Percentiles rank a stretch among this genome's conserved stretches.
Conservation (phyloP, 37 sponge, comb jelly and placozoan species). For the Amphimedon queenslandica region DNA sequence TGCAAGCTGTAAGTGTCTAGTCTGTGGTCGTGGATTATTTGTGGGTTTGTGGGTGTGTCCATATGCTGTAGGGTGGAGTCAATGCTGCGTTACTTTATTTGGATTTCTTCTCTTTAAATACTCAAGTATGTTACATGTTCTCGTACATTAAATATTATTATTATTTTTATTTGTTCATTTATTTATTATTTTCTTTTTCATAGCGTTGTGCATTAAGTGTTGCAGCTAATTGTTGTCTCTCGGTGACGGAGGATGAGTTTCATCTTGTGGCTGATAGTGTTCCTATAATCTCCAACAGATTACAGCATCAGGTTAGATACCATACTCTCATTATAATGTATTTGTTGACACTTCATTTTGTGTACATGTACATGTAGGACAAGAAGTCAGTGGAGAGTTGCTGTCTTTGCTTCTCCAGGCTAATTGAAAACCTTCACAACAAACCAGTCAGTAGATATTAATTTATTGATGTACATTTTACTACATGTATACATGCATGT, state of each 20-base stretch:
- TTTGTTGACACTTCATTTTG: not conserved
- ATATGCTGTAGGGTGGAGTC: slow-evolving; percentile 80
- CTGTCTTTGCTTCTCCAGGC: slow-evolving; percentile 80
- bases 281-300: slow-evolving; percentile 64
- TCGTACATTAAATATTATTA: not conserved
- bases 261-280: slow-evolving; percentile 64
- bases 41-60: not conserved
- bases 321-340: not conserved
- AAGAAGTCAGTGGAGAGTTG: slow-evolving; percentile 87
- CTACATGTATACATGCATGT: slow-evolving; percentile 17
- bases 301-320: slow-evolving; percentile 72
- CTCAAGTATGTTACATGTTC: slow-evolving; percentile 60
- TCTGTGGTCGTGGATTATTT: not conserved
- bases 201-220: slow-evolving; percentile 83
- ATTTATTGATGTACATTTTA: not conserved
- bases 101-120: slow-evolving; percentile 92
- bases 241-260: slow-evolving; percentile 72
- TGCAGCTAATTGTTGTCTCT: slow-evolving; percentile 90
- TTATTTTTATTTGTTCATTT: not conserved
- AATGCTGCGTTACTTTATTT: slow-evolving; percentile 79
- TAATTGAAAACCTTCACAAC: slow-evolving; percentile 53
- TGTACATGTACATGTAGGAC: slow-evolving; percentile 51
- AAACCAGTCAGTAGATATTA: slow-evolving; percentile 31
- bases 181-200: slow-evolving; percentile 2
- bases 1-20: slow-evolving; percentile 76